Base-by-base conservation (phyloP, 2,888 invertebrate genomes). In the Drosophila gaucha region DNA sequence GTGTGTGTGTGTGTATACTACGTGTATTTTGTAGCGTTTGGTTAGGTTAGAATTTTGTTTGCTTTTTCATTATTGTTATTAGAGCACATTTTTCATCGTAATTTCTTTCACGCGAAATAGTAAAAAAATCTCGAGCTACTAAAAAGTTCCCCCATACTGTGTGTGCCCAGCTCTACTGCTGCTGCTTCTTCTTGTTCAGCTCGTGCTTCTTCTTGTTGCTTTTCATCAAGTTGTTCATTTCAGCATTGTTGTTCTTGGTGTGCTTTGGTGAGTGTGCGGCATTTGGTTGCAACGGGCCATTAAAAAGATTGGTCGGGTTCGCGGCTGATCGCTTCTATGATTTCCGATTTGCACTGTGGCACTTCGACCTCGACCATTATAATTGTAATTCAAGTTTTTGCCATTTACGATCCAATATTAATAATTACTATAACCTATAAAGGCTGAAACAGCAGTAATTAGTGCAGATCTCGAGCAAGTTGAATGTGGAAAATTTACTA, bases 61-160 rank as follows among this genome's bases (percentile, higher is more conserved):
- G 82, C 74, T 82, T 82, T 72, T 82, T 79, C 78, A 76, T 82
- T 84, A 82, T 82, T 82, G 85, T 84, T 82, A 82, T 84, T 80
- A 82, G 80, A 82, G 85, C 85, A 84, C 85, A 82, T 82, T 82
- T 84, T 80, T 82, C 78, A 78, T 76, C 76, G 85, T 82, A 84
- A 84, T 82, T 83, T 82, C 85, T 74, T 80, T 84, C 74, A 76
- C 82, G 85, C 80, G 80, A 80, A 84, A 82, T 84, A 75, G 73
- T 80, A 84, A 84, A 80, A 80, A 80, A 80, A 78, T 70, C 66
- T 67, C 78, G 80, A 75, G n/a, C 73, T 71, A 77, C 76, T 70
- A 78, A 77, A 84, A 80, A 75, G 67, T 62, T 62, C 55, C 65
- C 66, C 67, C 57, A 55, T 39, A 44, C 63, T 59, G 50, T 44